Percentiles rank a stretch among this genome's conserved stretches.
phyloP scores from a whole-genome alignment of 2,888 invertebrate species.

The Anorthoa munda region DNA sequence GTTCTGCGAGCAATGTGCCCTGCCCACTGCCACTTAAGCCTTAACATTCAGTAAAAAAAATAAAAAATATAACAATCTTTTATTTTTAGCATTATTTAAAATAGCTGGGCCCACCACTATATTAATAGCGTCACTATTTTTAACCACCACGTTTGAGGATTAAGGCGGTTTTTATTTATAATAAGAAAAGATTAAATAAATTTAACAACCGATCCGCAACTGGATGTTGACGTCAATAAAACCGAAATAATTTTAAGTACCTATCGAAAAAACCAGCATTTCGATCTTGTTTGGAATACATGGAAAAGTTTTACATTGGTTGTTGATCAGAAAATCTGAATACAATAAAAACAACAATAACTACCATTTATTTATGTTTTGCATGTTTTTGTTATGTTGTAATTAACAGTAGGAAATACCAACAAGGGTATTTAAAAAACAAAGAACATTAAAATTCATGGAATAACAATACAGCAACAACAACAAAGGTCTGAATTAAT shows the following conservation, averaged over 20 bases:
- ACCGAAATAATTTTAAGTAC: background rate
- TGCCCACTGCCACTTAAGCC: too few relatives aligned
- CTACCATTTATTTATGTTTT: background rate
- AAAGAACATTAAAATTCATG: background rate
- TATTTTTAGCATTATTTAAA: too few relatives aligned
- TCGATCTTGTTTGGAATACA: background rate
- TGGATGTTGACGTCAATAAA: constrained; percentile 5
- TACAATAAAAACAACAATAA: background rate
- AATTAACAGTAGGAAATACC: background rate
- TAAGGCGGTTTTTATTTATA: background rate
- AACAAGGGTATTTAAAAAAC: background rate
- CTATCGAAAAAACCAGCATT: constrained; percentile 14
- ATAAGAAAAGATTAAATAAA: background rate
- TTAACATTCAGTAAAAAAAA: too few relatives aligned
- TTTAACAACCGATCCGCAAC: background rate
- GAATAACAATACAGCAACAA: background rate
- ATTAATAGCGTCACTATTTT: too few relatives aligned
- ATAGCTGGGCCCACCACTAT: too few relatives aligned
- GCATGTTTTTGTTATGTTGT: background rate
- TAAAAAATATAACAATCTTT: too few relatives aligned
- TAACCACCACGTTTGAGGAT: too few relatives aligned
- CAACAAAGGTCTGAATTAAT: background rate
- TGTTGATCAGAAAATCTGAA: constrained; percentile 15
- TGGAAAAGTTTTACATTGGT: constrained; percentile 1
- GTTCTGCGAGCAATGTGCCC: too few relatives aligned